Evolutionary conservation across 2,113 vertebrate genomes (phyloP), one percentile per base, ranked within the genome.

Genomic region (Alethe diademata): DNA sequence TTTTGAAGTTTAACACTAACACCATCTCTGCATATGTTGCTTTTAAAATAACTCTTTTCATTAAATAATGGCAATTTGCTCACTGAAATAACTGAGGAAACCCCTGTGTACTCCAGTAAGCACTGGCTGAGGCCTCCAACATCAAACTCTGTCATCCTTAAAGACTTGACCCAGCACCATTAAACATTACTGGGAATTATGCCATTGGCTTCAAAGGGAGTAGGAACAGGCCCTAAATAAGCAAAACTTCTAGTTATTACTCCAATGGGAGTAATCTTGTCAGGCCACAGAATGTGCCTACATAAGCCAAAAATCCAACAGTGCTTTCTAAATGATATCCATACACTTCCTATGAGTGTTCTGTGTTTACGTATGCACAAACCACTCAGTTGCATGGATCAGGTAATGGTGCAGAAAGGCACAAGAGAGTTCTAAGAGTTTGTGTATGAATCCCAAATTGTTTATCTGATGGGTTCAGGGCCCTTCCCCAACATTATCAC

Each of bases 171-270:
- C 96, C 54, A 91, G 69, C 83, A 95, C 88, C 69, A 84, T 92
- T 95, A 93, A 95, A 92, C 64, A 67, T 96, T 92, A 93, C 94
- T 88, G 90, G 93, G 95, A 97, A 90, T 94, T 86, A 66, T 56
- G 93, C 94, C 94, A 96, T 90, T 93, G 92, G 92, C 85, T 96
- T 97, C 95, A 97, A 96, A 93, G 79, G 75, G 74, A 97, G 66
- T 58, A 94, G 93, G 90, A 96, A 96, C 82, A 74, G 75, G 82
- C 95, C 92, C 90, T 96, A 96, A 96, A 91, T 78, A 96, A 94
- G 86, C 92, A 97, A 90, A 93, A 88, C 82, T 95, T 88, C 45
- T 12, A 74, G 67, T 94, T 96, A 96, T 93, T 95, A 91, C 82
- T 96, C 95, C 88, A 95, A 75, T 0, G 51, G 90, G 95, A 97